phyloP scores from a whole-genome alignment of 2,888 invertebrate genomes.

The Perizoma affinitatum region DNA sequence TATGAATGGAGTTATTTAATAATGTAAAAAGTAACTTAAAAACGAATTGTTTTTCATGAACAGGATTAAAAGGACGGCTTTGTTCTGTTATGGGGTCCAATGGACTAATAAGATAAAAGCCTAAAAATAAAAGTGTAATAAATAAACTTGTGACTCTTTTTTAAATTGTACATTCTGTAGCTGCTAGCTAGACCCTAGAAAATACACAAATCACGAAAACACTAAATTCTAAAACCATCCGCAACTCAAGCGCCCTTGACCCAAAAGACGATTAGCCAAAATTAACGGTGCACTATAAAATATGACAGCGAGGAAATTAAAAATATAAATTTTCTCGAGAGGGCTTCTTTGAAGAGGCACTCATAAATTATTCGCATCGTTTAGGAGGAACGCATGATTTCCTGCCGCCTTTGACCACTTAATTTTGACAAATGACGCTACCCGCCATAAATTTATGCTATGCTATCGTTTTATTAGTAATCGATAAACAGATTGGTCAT shows the following conservation, averaged over 20 bases:
- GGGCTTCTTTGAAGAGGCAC: slow-evolving; percentile 48
- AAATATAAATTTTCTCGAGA: slow-evolving; percentile 45
- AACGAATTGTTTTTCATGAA: too few species aligned
- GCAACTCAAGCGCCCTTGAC: slow-evolving; percentile 34
- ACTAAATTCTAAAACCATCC: slow-evolving; percentile 25
- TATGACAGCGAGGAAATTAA: slow-evolving; percentile 45
- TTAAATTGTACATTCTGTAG: too few species aligned
- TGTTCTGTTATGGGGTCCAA: too few species aligned
- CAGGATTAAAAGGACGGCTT: too few species aligned
- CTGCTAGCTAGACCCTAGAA: neutral
- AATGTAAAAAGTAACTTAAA: too few species aligned
- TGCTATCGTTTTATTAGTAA: slow-evolving; percentile 41
- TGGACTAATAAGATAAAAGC: too few species aligned
- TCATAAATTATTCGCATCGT: slow-evolving; percentile 49
- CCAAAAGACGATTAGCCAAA: slow-evolving; percentile 39
- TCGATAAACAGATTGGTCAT: slow-evolving; percentile 43
- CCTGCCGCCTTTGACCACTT: slow-evolving; percentile 44
- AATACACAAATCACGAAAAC: slow-evolving; percentile 3
- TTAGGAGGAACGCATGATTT: slow-evolving; percentile 37
- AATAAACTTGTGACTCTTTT: too few species aligned
- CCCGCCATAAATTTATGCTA: slow-evolving; percentile 37
- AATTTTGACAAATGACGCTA: slow-evolving; percentile 51
- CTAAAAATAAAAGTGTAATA: too few species aligned
- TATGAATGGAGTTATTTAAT: too few species aligned
- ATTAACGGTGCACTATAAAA: slow-evolving; percentile 44